Percentiles rank a stretch among this genome's conserved stretches.
Conservation (phyloP, 2,888 invertebrate genomes). For the Sarcophaga subvicina region DNA sequence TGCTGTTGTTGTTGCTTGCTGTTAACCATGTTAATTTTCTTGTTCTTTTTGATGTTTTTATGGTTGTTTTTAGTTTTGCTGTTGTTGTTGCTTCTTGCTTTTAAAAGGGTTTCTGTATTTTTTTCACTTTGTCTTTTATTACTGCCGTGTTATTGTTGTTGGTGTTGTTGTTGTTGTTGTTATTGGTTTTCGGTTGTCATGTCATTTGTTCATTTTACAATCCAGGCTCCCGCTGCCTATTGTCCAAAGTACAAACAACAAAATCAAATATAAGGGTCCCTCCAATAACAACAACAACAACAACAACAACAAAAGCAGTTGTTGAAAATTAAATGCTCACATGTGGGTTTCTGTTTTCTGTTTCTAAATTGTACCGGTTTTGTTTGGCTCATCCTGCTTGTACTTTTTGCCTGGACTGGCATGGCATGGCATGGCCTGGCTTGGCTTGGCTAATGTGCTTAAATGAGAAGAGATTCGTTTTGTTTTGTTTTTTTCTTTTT, state of each 20-base stretch:
- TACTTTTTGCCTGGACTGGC: neutral
- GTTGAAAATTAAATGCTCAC: slow-evolving; percentile 80
- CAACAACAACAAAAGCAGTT: slow-evolving; percentile 73
- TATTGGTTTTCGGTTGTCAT: slow-evolving; percentile 65
- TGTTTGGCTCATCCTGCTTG: neutral
- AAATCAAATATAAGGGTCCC: slow-evolving; percentile 38
- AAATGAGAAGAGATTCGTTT: neutral
- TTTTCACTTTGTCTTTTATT: neutral
- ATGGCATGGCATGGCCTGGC: no score
- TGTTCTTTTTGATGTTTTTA: slow-evolving; percentile 68
- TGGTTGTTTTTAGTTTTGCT: slow-evolving; percentile 59
- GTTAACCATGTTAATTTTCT: slow-evolving; percentile 68
- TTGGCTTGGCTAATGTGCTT: neutral
- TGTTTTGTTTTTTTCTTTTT: neutral
- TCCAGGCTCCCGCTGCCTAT: slow-evolving; percentile 77
- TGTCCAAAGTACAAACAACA: slow-evolving; percentile 67
- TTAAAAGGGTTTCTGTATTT: slow-evolving; percentile 60
- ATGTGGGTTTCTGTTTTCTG: slow-evolving; percentile 77
- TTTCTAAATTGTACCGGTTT: neutral
- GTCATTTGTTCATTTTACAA: slow-evolving; percentile 70
- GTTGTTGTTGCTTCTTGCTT: slow-evolving; percentile 66
- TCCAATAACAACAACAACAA: neutral
- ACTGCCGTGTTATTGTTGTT: neutral
- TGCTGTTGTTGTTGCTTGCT: slow-evolving; percentile 61
- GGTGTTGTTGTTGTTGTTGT: slow-evolving; percentile 30